Evolutionary conservation across 2,113 vertebrate genomes (phyloP), one percentile per base, ranked within the genome.

Genomic region (Illadopsis cleaveri): DNA sequence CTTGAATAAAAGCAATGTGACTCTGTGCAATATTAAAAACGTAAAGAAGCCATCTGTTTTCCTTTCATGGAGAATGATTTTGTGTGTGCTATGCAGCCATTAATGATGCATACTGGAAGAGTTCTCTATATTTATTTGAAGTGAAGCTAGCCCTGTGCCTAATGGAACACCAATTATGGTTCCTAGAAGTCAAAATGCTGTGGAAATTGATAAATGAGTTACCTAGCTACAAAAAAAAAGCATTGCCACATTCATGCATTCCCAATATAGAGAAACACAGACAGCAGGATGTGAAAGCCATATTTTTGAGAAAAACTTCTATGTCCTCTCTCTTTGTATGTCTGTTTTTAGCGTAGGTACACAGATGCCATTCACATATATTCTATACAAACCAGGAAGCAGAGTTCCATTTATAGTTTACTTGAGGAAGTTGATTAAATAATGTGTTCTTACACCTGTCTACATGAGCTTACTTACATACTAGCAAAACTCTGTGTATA

Each of bases 1-100:
- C 91, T 51, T 86, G 60, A 93, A 86, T 83, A 92, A 90, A 93
- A 93, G 47, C 60, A 93, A 83, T 89, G 89, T 94, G 79, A 72
- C 61, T 84, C n/a, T 60, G 83, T 76, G 73, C 91, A 89, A 89
- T 97, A 96, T 94, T 96, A 96, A 91, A 94, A 95, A 84, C 9
- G 0, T 93, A 83, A 86, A 90, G 82, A 90, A 95, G 48, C 57
- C 89, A 95, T 97, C 77, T 94, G 84, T 96, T 94, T 97, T 95
- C 76, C 85, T 64, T 82, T 94, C 91, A n/a, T 45, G 37, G 56
- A 92, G 53, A 87, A 84, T 1, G 12, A 79, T 56, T 95, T 86
- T 65, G 57, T 89, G 69, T 82, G 60, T 82, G 64, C 53, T 82
- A 38, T 56, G 48, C 53, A 87, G 77, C 61, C 86, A 94, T 92